A percentile compares a stretch with the other conserved stretches of the same genome.
Evolutionary conservation across 2,797 vertebrate genomes (phyloP).

Genomic region (Mergus octosetaceus): DNA sequence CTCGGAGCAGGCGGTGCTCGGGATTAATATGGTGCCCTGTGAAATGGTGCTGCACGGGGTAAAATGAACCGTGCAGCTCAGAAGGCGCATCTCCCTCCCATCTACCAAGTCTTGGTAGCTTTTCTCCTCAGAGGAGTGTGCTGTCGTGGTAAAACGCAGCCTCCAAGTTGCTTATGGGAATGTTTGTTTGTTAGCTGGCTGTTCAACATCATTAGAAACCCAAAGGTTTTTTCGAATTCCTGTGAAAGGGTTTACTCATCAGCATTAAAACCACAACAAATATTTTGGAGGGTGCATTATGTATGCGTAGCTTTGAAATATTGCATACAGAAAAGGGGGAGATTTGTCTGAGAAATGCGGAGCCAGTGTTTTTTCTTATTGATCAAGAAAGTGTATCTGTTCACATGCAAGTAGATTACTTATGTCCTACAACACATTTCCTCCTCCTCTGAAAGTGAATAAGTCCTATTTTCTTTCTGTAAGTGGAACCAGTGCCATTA

Average conservation of each 20-base stretch:
- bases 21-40: constrained; percentile 47
- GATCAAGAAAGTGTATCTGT: constrained; percentile 35
- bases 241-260: constrained; percentile 11
- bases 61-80: constrained; percentile 28
- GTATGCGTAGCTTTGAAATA: not conserved
- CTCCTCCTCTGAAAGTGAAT: not conserved
- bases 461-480: not conserved
- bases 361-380: not conserved
- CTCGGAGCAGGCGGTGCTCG: constrained; percentile 42
- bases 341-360: constrained; percentile 8
- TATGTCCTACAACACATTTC: not conserved
- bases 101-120: not conserved
- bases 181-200: constrained; percentile 1
- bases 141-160: constrained; percentile 4
- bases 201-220: not conserved
- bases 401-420: constrained; percentile 10
- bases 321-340: not conserved
- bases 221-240: constrained; percentile 35
- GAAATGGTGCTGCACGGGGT: constrained; percentile 39
- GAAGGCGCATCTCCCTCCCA: not conserved
- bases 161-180: not conserved
- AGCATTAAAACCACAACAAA: constrained; percentile 3
- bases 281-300: constrained; percentile 40
- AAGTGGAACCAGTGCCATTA: not conserved
- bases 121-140: not conserved